Evolutionary conservation across 2,797 vertebrate genomes (phyloP).

Genomic region (Calcarius lapponicus): DNA sequence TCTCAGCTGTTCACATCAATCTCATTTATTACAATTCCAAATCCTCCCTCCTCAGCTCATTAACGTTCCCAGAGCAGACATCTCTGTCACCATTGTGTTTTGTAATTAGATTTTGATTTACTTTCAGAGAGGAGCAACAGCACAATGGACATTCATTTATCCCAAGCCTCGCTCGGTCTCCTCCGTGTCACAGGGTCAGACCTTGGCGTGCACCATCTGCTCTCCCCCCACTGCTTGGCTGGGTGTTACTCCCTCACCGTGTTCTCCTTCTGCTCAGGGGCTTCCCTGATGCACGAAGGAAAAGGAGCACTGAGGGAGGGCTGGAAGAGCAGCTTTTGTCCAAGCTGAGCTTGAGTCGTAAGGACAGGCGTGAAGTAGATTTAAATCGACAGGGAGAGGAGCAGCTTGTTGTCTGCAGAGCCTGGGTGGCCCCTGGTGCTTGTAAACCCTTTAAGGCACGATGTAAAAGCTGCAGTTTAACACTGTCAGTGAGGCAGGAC

Average conservation of each 20-base stretch:
- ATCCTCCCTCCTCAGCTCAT: constrained; percentile 21
- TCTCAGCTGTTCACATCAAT: constrained; percentile 7
- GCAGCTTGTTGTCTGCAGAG: constrained; percentile 11
- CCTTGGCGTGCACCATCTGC: constrained; percentile 22
- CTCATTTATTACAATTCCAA: constrained; percentile 28
- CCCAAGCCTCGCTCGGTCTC: background rate
- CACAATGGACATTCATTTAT: constrained; percentile 35
- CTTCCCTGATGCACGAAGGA: background rate
- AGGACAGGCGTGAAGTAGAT: constrained; percentile 58
- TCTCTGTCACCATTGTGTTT: constrained; percentile 44
- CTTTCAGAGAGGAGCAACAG: constrained; percentile 1
- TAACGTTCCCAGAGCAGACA: background rate
- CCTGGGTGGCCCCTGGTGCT: constrained; percentile 54
- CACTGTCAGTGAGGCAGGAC: background rate
- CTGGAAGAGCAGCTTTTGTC: background rate
- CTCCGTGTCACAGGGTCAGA: constrained; percentile 4
- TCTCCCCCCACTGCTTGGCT: background rate
- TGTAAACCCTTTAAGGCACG: constrained; percentile 60
- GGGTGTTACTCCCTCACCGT: rapidly evolving
- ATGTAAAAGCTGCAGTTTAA: background rate
- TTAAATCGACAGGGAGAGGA: background rate
- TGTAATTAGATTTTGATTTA: constrained; percentile 65
- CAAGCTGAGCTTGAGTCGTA: background rate
- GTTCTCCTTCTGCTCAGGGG: background rate
- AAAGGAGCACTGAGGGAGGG: background rate